Evolutionary conservation across 2,888 invertebrate genomes (phyloP), one percentile per base, ranked within the genome.

Genomic region (Eupithecia subfuscata): DNA sequence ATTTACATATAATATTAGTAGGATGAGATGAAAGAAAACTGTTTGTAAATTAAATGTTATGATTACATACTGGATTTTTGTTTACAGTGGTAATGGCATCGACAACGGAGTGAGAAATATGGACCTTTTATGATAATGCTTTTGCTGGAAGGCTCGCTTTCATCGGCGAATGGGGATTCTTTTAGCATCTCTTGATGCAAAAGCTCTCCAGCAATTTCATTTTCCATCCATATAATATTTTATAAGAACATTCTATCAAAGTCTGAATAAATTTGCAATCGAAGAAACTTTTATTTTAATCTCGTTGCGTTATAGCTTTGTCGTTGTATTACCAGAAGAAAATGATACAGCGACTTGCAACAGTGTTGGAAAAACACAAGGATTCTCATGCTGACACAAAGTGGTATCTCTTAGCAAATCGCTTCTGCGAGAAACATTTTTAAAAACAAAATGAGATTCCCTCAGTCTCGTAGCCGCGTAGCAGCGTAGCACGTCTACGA

Each of bases 111-210:
- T 77, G 76, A 74, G 75, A 79, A 80, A 80, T 81, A 80, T 79
- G 80, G 78, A 78, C 79, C 80, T 79, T 81, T 81, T 80, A 81
- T 80, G 79, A 76, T 81, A 81, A 81, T 80, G 78, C 68, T 75
- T 76, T 70, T 70, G 70, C 69, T 70, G 71, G 74, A 78, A 75
- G 71, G 75, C 73, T 69, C 69, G 70, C 76, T 80, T 78, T 76
- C 77, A 76, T 78, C 74, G 71, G 34, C 40, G 37, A 68, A 71
- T 60, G 45, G 18, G 71, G 52, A 69, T 71, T 76, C 30, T 74
- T 76, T 71, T 56, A 60, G 7, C 64, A 64, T 68, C 43, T 40
- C 40, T 22, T 22, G 43, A 25, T n/a, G n/a, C n/a, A n/a, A n/a
- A n/a, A n/a, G n/a, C n/a, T n/a, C n/a, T 8, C 25, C 18, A 22